Evolutionary conservation across 2,113 vertebrate species (phyloP).

Genomic region (Struthidea cinerea): DNA sequence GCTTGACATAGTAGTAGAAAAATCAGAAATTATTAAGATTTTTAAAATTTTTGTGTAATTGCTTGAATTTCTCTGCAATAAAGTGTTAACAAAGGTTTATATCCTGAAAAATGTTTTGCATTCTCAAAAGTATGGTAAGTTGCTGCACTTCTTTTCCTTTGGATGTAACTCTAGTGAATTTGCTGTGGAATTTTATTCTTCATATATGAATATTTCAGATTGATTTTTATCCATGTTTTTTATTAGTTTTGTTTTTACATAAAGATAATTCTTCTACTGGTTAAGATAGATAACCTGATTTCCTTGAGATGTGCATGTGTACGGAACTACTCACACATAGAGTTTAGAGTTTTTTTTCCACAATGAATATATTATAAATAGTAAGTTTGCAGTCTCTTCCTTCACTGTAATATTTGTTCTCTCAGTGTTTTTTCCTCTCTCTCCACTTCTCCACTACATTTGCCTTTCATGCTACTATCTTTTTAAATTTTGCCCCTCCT

Average conservation of each 20-base stretch:
- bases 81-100: background rate
- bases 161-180: background rate
- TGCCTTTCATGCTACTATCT: background rate
- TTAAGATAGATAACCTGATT: background rate
- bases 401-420: background rate
- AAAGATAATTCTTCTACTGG: background rate
- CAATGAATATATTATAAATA: background rate
- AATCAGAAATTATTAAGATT: background rate
- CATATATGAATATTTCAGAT: background rate
- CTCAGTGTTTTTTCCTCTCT: background rate
- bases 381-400: background rate
- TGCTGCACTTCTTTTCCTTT: background rate
- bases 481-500: background rate
- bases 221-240: background rate
- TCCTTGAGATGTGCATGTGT: background rate
- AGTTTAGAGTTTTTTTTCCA: background rate
- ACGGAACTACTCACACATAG: background rate
- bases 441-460: background rate
- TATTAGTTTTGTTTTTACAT: background rate
- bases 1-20: background rate
- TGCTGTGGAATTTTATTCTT: background rate
- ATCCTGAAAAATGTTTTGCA: background rate
- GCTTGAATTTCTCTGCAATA: background rate
- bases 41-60: background rate
- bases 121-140: background rate